Percentiles rank a stretch among this genome's conserved stretches.
phyloP scores from a whole-genome alignment of 2,888 invertebrate genomes.

The Pilophorus perplexus region DNA sequence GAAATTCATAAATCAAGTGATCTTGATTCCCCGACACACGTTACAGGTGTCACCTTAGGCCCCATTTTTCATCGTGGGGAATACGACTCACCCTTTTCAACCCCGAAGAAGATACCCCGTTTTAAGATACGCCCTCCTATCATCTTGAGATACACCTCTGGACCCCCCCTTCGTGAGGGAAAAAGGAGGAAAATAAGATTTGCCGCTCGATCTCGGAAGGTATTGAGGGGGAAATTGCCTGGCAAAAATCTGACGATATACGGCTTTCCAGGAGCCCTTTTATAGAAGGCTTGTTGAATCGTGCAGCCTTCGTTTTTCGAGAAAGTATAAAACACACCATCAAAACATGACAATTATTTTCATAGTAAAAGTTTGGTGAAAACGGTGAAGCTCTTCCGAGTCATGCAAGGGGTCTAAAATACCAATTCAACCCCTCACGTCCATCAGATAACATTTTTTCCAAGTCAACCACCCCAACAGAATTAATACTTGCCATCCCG shows the following conservation, averaged over 20 bases:
- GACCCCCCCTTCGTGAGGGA: background rate
- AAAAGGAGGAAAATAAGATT: constrained; percentile 31
- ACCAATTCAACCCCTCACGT: too few relatives aligned
- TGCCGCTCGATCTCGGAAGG: constrained; percentile 31
- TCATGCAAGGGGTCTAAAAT: too few relatives aligned
- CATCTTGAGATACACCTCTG: background rate
- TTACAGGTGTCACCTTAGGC: constrained; percentile 35
- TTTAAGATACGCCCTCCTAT: background rate
- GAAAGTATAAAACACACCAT: too few relatives aligned
- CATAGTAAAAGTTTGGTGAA: too few relatives aligned
- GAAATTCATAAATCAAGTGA: constrained; percentile 33
- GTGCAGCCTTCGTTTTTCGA: too few relatives aligned
- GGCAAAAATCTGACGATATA: constrained; percentile 31
- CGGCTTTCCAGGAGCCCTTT: too few relatives aligned
- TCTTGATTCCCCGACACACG: constrained; percentile 33
- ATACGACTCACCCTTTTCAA: background rate
- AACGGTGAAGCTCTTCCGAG: too few relatives aligned
- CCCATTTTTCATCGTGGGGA: constrained; percentile 28
- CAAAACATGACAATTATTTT: too few relatives aligned
- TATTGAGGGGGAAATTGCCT: constrained; percentile 23
- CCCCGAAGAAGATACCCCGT: background rate
- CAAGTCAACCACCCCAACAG: too few relatives aligned
- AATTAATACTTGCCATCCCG: background rate
- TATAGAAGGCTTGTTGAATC: too few relatives aligned
- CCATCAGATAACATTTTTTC: too few relatives aligned